Evolutionary conservation across 2,888 invertebrate genomes (phyloP).

Genomic region (Gymnocheta viridis): DNA sequence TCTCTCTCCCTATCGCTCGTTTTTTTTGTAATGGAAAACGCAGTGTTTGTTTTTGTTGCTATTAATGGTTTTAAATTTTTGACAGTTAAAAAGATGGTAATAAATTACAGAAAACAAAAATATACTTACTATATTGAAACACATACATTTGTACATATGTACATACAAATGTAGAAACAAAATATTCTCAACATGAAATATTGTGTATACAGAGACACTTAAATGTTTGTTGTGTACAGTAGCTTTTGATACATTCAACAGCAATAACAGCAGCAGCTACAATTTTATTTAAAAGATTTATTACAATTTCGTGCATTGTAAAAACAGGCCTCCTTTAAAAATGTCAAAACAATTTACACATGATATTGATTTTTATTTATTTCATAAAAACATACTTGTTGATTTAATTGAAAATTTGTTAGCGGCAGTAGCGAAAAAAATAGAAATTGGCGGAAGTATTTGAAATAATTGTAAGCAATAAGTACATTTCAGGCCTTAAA

Average conservation of each 20-base stretch:
- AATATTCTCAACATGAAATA: constrained; percentile 33
- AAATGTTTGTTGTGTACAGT: constrained; percentile 61
- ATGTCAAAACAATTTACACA: constrained; percentile 68
- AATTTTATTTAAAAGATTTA: constrained; percentile 71
- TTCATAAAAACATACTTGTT: constrained; percentile 69
- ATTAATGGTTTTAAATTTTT: constrained; percentile 61
- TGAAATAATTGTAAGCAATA: background rate
- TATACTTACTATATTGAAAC: background rate
- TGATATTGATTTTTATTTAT: constrained; percentile 66
- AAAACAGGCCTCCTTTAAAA: constrained; percentile 71
- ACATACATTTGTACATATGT: background rate
- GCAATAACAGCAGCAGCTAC: constrained; percentile 50
- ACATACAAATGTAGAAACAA: background rate
- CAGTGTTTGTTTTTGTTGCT: constrained; percentile 37
- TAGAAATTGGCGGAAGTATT: constrained; percentile 43
- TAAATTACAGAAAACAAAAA: constrained; percentile 60
- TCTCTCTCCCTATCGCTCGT: background rate
- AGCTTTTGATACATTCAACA: constrained; percentile 59
- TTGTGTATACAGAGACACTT: constrained; percentile 43
- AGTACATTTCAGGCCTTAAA: background rate
- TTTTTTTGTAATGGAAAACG: background rate
- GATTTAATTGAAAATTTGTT: constrained; percentile 51
- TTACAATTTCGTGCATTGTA: constrained; percentile 73
- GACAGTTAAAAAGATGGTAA: constrained; percentile 70
- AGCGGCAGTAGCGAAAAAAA: background rate